Base-by-base conservation (phyloP, 2,888 invertebrate species). In the Trichogramma dendrolimi region DNA sequence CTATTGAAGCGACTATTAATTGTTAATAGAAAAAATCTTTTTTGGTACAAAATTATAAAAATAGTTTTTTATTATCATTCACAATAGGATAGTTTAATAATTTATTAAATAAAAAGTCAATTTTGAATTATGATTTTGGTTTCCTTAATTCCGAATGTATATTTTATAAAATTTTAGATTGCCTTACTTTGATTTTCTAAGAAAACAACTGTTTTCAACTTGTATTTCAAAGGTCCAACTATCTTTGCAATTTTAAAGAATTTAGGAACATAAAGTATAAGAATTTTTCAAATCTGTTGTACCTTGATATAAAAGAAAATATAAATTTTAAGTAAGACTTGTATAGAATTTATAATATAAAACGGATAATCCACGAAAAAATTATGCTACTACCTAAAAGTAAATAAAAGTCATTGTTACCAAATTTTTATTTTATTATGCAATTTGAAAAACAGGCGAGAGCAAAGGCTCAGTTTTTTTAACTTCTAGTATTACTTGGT, bases 401-500 rank as follows among this genome's bases (percentile, higher is more conserved):
- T 47, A 42, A 58, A 43, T 44, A 60, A 55, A 8, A 3, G 38
- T 27, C 27, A 27, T 27, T 27, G 8, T 60, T 60, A 50, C 27
- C 58, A 39, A 55, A 57, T 55, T 62, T 60, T 65, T 42, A 52
- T 38, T 65, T 65, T 65, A 60, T 64, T 62, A 62, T 65, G 58
- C 62, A 62, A 52, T 54, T 60, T 65, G 53, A 62, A 65, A 60
- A 65, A 62, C 62, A 62, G 65, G 60, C 65, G 60, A 51, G 55
- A 62, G 59, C 58, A 52, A 60, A 51, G 54, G 47, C 60, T 62
- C 51, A 62, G 60, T 54, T 61, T 52, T 48, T 48, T 63, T 60
- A 5, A 60, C 51, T 27, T 27, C 27, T 27, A 62, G 60, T 59
- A 61, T 61, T 64, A 47, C 54, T 59, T 50, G 42, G 42, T 59